Evolutionary conservation across 2,888 invertebrate genomes (phyloP).

Genomic region (Hybos culiciformis): DNA sequence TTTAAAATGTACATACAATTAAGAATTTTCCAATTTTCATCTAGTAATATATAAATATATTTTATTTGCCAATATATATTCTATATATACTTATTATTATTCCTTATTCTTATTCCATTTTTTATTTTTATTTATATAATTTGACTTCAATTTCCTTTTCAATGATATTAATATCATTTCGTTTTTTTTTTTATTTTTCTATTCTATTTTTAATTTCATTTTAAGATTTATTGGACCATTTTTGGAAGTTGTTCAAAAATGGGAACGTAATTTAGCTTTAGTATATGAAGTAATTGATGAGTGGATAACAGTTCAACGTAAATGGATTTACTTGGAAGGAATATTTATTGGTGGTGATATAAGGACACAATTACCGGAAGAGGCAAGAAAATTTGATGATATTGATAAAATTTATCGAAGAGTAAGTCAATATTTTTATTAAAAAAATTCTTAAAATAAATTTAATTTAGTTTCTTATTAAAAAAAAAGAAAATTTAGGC

Average conservation of each 20-base stretch:
- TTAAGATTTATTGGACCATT: slow-evolving; percentile 78
- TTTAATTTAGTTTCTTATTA: too few relatives aligned
- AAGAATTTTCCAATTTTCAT: too few relatives aligned
- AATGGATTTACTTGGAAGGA: slow-evolving; percentile 86
- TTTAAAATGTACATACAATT: too few relatives aligned
- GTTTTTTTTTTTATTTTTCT: not conserved
- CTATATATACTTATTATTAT: not conserved
- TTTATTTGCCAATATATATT: not conserved
- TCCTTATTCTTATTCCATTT: not conserved
- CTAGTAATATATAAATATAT: not conserved
- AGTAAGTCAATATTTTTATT: slow-evolving; percentile 33
- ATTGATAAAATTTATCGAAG: slow-evolving; percentile 69
- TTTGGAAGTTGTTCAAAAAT: slow-evolving; percentile 63
- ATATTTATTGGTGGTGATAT: slow-evolving; percentile 88
- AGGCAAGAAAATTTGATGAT: slow-evolving; percentile 80
- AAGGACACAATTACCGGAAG: slow-evolving; percentile 70
- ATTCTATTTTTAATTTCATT: slow-evolving; percentile 11
- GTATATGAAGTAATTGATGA: slow-evolving; percentile 78
- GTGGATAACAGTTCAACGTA: slow-evolving; percentile 75
- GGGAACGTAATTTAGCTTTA: slow-evolving; percentile 67
- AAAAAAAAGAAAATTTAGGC: too few relatives aligned
- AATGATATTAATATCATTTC: not conserved
- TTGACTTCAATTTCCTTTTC: not conserved
- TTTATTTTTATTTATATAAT: not conserved
- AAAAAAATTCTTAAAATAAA: too few relatives aligned